These are phyloP conservation scores for Ennomos erosarius DNA, from an alignment of 2,888 invertebrate genomes.

Conservation along the genomic window DNA sequence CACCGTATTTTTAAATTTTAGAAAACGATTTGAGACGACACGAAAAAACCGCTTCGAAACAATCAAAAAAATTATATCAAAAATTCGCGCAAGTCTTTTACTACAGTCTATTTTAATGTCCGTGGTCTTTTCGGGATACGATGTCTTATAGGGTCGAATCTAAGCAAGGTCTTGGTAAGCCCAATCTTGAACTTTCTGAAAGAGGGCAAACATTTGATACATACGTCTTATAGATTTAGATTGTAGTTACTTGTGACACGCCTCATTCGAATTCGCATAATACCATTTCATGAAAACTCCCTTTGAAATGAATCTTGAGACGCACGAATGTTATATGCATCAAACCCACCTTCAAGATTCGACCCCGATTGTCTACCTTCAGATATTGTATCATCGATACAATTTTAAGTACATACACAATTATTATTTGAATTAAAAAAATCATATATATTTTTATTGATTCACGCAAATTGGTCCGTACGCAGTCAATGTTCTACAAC, in stretches of 20 bases:
- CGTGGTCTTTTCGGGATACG: slow-evolving; percentile 80
- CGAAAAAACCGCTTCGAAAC: slow-evolving; percentile 75
- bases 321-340: no score
- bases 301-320: no score
- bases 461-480: slow-evolving; percentile 40
- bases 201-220: no score
- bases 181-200: no score
- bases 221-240: no score
- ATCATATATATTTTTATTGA: slow-evolving; percentile 16
- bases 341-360: slow-evolving; percentile 20
- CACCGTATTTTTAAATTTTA: slow-evolving; percentile 57
- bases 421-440: slow-evolving; percentile 13
- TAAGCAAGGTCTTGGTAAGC: slow-evolving; percentile 4
- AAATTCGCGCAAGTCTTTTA: slow-evolving; percentile 80
- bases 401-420: slow-evolving; percentile 34
- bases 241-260: no score
- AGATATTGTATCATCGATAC: slow-evolving; percentile 21
- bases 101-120: slow-evolving; percentile 78
- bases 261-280: no score
- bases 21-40: slow-evolving; percentile 72
- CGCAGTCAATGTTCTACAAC: slow-evolving; percentile 27
- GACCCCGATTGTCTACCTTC: slow-evolving; percentile 29
- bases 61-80: slow-evolving; percentile 75
- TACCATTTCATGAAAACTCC: no score
- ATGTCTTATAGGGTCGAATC: slow-evolving; percentile 38